These are phyloP conservation scores for Conus ventricosus DNA, from an alignment of 1,140 invertebrate species.

Conservation along the genomic window DNA sequence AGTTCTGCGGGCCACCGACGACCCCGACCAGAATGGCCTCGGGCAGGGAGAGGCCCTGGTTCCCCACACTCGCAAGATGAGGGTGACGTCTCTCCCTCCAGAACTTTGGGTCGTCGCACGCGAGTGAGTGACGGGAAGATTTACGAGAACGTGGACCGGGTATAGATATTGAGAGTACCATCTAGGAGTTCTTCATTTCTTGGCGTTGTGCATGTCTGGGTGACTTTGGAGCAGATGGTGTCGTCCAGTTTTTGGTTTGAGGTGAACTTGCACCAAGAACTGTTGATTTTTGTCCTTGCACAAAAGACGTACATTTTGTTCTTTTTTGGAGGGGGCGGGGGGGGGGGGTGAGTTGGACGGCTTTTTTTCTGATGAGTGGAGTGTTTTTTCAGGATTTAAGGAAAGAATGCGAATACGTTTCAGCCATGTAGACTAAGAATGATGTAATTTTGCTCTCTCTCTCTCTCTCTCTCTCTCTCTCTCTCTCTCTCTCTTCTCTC, in stretches of 20 bases:
- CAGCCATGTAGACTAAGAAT: no score
- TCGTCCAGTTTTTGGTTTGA: background rate
- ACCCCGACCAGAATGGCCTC: background rate
- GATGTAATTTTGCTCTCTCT: no score
- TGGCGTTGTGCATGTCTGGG: background rate
- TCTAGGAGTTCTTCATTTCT: constrained; percentile 29
- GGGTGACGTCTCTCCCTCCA: constrained; percentile 27
- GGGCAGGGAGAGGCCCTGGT: background rate
- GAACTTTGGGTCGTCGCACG: constrained; percentile 35
- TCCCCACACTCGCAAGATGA: constrained; percentile 35
- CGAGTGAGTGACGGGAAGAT: constrained; percentile 56
- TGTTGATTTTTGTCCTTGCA: background rate
- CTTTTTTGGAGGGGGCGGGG: background rate
- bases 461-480: no score
- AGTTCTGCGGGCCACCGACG: background rate
- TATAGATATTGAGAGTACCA: constrained; percentile 56
- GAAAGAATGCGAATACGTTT: no score
- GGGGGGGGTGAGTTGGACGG: no score
- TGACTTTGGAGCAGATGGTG: constrained; percentile 19
- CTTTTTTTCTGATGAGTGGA: no score
- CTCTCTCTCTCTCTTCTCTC: no score
- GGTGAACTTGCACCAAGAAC: background rate
- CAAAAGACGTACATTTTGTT: background rate
- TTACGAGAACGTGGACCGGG: constrained; percentile 56
- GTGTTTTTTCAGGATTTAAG: no score